Evolutionary conservation across 37 sponge, comb jelly and placozoan species (phyloP), one percentile per base, ranked within the genome.

Genomic region (Amphimedon queenslandica): DNA sequence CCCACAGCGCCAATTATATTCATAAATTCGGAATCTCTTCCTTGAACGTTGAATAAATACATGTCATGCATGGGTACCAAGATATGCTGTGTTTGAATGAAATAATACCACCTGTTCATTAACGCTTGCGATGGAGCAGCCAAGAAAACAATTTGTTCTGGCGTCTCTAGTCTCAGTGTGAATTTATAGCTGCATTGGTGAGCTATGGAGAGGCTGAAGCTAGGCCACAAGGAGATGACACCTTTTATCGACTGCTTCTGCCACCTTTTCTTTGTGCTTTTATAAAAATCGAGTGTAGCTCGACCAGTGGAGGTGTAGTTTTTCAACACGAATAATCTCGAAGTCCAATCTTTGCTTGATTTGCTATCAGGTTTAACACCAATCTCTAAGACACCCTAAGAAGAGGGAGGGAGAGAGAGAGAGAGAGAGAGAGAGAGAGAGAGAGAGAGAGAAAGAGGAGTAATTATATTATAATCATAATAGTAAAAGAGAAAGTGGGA

Each of bases 71-170:
- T 28, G 28, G 64, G 40, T 10, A 66, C 66, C 5, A 87, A 67
- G 34, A 43, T 29, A 0, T 47, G 32, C 63, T 84, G 84, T 60
- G 60, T 63, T 80, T 90, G 90, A 4, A 90, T 36, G 39, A 61
- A 53, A 41, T 76, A 30, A 31, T 70, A 39, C 90, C 90, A 90
- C 43, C 29, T 61, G 68, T 85, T 81, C 90, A 90, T 90, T 23
- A 3, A 0, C 6, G 64, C 67, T 34, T 36, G 25, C 25, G 40
- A 37, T 23, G 29, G 36, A 25, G 82, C 77, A 6, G 90, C 77
- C 30, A 90, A 71, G 47, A 32, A 76, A 16, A 66, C 37, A 0
- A 57, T 31, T 3, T 36, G 36, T 21, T 80, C 71, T 21, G 66
- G n/a, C 0, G 69, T 47, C 3, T 25, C 53, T 34, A 86, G 41